Evolutionary conservation across 2,888 invertebrate genomes (phyloP).

Genomic region (Leucania comma): DNA sequence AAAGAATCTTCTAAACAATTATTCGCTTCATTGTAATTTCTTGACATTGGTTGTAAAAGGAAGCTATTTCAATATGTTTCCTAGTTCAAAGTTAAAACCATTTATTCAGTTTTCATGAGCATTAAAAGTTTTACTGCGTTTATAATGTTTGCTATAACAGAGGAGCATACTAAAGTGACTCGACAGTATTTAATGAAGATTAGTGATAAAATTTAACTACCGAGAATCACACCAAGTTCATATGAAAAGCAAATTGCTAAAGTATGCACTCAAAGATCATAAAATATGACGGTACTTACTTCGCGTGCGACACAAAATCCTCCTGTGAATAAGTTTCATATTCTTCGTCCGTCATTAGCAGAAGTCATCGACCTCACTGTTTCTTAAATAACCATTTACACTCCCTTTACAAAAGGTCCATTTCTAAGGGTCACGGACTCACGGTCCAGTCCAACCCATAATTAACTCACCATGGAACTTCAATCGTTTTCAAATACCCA

Average conservation of each 20-base stretch:
- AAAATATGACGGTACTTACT: conserved; percentile 53
- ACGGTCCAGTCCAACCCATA: conserved; percentile 81
- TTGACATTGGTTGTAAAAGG: neutral
- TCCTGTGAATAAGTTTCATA: conserved; percentile 59
- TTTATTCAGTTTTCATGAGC: neutral
- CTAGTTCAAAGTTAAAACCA: conserved; percentile 4
- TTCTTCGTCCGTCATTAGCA: conserved; percentile 69
- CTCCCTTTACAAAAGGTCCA: conserved; percentile 75
- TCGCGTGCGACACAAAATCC: conserved; percentile 49
- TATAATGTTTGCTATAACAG: neutral
- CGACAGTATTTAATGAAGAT: conserved; percentile 2
- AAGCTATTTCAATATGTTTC: neutral
- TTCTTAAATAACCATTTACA: conserved; percentile 73
- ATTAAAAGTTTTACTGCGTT: conserved; percentile 1
- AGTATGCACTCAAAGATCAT: conserved; percentile 17
- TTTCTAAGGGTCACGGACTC: conserved; percentile 80
- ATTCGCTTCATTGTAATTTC: neutral
- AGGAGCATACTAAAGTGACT: neutral
- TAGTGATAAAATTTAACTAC: conserved; percentile 6
- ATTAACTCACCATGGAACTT: conserved; percentile 84
- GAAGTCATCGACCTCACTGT: conserved; percentile 76
- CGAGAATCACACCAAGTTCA: conserved; percentile 8
- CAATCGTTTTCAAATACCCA: conserved; percentile 76
- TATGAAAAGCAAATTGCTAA: conserved; percentile 20
- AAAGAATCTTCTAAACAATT: neutral